Percentiles rank a stretch among this genome's conserved stretches.
Conservation (phyloP, 2,797 vertebrate species). For the Antrozous pallidus region DNA sequence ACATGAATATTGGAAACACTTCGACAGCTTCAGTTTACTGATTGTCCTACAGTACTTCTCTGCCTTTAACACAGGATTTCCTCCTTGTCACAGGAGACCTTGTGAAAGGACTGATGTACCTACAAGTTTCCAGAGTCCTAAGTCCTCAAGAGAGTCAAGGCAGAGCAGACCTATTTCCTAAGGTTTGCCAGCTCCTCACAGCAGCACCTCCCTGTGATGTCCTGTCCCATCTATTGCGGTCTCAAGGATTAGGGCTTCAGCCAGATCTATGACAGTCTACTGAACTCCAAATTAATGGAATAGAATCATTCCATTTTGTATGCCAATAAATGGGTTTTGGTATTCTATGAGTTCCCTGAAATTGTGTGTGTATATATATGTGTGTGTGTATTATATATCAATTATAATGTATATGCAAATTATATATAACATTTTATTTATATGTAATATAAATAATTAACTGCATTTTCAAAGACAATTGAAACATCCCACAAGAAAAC, state of each 20-base stretch:
- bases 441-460: neutral
- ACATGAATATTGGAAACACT: neutral
- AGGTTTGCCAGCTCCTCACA: neutral
- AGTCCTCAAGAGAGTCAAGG: neutral
- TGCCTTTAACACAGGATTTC: neutral
- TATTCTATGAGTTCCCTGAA: neutral
- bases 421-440: neutral
- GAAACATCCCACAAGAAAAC: neutral
- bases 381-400: neutral
- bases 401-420: neutral
- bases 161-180: neutral
- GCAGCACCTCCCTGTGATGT: neutral
- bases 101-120: neutral
- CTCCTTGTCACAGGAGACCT: neutral
- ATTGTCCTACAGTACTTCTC: neutral
- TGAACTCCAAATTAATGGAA: neutral
- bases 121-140: neutral
- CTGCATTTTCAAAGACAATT: neutral
- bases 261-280: neutral
- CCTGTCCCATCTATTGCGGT: neutral
- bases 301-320: neutral
- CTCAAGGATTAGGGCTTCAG: neutral
- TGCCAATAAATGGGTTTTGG: neutral
- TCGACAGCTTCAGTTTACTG: neutral
- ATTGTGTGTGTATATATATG: neutral